These are phyloP conservation scores for Odontothrips loti DNA, from an alignment of 2,888 invertebrate species.

Conservation along the genomic window DNA sequence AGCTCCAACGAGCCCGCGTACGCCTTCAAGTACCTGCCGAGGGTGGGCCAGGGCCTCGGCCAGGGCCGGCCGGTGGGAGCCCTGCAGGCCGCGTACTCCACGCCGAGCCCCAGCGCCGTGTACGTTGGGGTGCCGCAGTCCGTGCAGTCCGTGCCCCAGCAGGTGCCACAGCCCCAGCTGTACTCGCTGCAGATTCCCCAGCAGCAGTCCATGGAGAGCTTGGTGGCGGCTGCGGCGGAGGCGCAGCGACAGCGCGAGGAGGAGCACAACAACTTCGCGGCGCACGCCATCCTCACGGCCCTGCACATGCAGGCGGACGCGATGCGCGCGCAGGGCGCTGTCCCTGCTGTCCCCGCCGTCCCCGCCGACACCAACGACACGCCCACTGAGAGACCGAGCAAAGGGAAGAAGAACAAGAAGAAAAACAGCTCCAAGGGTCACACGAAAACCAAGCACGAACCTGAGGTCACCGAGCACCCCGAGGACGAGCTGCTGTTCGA, in stretches of 20 bases:
- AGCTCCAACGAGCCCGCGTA: neutral
- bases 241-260: constrained; percentile 7
- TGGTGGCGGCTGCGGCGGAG: neutral
- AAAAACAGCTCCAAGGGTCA: neutral
- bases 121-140: neutral
- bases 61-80: too few relatives aligned
- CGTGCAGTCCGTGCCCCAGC: neutral
- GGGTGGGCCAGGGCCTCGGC: too few relatives aligned
- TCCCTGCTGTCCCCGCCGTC: neutral
- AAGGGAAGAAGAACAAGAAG: constrained; percentile 9
- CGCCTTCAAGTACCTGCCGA: neutral
- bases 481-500: neutral
- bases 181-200: neutral
- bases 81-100: neutral
- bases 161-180: neutral
- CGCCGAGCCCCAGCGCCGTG: neutral
- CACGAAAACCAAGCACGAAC: neutral
- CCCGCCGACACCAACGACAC: neutral
- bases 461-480: neutral
- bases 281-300: constrained; percentile 14
- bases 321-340: neutral
- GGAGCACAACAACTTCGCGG: constrained; percentile 16
- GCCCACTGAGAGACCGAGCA: neutral
- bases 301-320: constrained; percentile 20
- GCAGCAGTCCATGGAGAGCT: neutral